Percentiles rank a stretch among this genome's conserved stretches.
Conservation (phyloP, 2,797 vertebrate genomes). For the Momotus momota region DNA sequence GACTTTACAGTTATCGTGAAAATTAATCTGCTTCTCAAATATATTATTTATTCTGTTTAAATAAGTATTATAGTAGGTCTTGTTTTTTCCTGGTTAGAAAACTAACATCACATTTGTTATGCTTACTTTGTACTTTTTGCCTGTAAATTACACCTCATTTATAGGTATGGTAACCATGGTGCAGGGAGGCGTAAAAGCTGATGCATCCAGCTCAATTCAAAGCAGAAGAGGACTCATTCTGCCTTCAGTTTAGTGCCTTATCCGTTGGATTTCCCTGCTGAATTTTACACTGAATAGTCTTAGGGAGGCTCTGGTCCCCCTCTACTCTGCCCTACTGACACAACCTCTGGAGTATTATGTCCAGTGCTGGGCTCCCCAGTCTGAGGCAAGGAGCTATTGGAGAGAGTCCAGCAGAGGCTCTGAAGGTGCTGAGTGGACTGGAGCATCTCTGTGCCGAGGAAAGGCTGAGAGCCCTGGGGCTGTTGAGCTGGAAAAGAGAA, state of each 20-base stretch:
- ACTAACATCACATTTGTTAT: neutral
- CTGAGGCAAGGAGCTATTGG: too few relatives aligned
- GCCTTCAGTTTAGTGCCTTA: neutral
- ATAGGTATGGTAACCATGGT: neutral
- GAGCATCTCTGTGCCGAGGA: neutral
- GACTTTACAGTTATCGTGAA: neutral
- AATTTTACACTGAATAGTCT: neutral
- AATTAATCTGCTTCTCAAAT: neutral
- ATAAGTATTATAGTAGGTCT: neutral
- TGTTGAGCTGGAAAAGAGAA: too few relatives aligned
- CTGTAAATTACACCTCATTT: neutral
- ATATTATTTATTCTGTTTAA: neutral
- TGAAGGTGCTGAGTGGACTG: too few relatives aligned
- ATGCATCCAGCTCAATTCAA: neutral
- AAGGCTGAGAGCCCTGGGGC: neutral
- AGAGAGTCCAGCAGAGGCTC: too few relatives aligned
- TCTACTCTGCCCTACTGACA: neutral
- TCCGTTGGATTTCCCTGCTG: neutral
- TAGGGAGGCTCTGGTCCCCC: neutral
- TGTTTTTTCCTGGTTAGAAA: neutral
- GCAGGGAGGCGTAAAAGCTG: neutral
- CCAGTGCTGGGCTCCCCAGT: too few relatives aligned
- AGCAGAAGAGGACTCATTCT: neutral
- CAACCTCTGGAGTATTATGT: too few relatives aligned
- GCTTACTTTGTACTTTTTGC: neutral